Evolutionary conservation across 1,140 invertebrate species (phyloP), one percentile per base, ranked within the genome.

Genomic region (Amyelois transitella): DNA sequence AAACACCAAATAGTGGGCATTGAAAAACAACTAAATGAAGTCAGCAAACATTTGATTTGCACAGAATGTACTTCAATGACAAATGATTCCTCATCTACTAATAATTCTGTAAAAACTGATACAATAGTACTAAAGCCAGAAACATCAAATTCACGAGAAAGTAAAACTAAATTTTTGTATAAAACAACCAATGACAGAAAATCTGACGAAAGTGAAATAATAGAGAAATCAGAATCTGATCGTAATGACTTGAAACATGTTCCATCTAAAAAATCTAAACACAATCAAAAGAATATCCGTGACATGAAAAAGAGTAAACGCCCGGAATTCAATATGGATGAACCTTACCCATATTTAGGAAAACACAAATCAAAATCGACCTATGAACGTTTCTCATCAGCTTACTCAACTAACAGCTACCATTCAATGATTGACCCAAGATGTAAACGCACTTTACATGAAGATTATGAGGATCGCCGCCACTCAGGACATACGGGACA

Each of bases 1-100:
- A 80, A 77, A 53, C 71, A 74, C 32, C 83, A 77, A 61, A 79
- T 83, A 45, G 58, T 65, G 48, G 66, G 69, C 5, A 62, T 86
- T 18, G 80, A 84, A 62, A 60, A 76, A 20, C 74, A 85, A 58
- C 57, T 85, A 10, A 64, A 70, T 47, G 72, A 66, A 65, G 74
- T 81, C 5, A 81, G 67, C 52, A 69, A 72, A 51, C 74, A 78
- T 25, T 53, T 84, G 12, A 47, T 58, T 12, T 65, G 47, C 21
- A 22, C 70, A 2, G 66, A 72, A 25, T 55, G 64, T 10, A 68
- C 22, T 50, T 62, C n/a, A n/a, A n/a, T 66, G 19, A 58, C 32
- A 17, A 64, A 64, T 53, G 61, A 52, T n/a, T 48, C 32, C 18
- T 55, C 53, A 43, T 14, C 43, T 51, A 7, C 20, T 0, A 47